phyloP scores from a whole-genome alignment of 2,888 invertebrate species.

The Prosopocoilus inquinatus region DNA sequence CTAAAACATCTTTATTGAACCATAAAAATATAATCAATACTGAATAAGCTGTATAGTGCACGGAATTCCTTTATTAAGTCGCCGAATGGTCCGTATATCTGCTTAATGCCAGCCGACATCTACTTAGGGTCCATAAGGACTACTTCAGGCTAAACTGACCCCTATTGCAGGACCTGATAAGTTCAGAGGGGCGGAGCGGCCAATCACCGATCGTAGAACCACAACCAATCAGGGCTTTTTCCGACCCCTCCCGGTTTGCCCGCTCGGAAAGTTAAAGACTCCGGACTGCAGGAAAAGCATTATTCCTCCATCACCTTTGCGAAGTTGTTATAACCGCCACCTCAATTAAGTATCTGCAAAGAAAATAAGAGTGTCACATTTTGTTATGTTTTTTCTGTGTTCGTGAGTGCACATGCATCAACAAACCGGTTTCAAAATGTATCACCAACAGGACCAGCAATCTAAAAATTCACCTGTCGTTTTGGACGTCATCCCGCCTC shows the following conservation, averaged over 20 bases:
- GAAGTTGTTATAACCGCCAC: neutral
- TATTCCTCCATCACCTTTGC: neutral
- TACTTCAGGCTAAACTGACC: conserved; percentile 33
- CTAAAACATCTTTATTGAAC: conserved; percentile 43
- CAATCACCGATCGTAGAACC: conserved; percentile 45
- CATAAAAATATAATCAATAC: conserved; percentile 48
- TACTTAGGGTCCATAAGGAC: conserved; percentile 48
- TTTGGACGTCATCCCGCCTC: conserved; percentile 60
- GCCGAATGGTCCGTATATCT: conserved; percentile 41
- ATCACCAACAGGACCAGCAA: conserved; percentile 40
- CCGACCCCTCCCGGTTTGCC: conserved; percentile 27
- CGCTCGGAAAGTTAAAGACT: conserved; percentile 23
- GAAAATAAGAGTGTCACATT: neutral
- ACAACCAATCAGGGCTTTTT: conserved; percentile 41
- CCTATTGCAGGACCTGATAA: conserved; percentile 30
- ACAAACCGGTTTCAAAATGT: conserved; percentile 25
- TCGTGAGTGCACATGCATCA: conserved; percentile 12
- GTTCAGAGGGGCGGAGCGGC: conserved; percentile 32
- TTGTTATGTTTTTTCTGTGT: neutral
- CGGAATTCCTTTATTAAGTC: conserved; percentile 37
- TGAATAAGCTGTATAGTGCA: conserved; percentile 36
- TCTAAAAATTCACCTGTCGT: conserved; percentile 54
- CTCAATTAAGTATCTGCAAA: neutral
- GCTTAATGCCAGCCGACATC: conserved; percentile 47
- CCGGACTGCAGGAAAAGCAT: neutral